Conservation (phyloP, 2,888 invertebrate species). For the Syrista parreyssii region DNA sequence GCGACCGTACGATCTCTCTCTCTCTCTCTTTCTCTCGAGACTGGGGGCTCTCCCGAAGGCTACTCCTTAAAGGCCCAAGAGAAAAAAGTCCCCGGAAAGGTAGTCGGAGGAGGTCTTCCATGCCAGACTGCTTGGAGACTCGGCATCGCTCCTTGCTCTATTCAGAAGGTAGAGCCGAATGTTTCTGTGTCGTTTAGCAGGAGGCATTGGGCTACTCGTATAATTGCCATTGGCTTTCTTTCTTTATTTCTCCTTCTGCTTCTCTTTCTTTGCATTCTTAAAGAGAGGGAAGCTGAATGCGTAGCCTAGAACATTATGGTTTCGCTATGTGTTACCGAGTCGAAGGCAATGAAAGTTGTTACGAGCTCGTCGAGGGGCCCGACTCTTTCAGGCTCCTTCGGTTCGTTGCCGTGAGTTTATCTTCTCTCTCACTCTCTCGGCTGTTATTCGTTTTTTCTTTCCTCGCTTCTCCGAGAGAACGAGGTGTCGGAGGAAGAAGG, state of each 20-base stretch:
- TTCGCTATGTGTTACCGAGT: conserved; percentile 18
- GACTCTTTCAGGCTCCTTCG: neutral
- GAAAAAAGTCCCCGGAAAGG: conserved; percentile 3
- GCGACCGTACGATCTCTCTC: conserved; percentile 5
- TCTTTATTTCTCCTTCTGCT: conserved; percentile 1
- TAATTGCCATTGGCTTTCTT: conserved; percentile 8
- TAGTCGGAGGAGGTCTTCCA: conserved; percentile 8
- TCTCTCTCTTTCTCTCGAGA: conserved; percentile 16
- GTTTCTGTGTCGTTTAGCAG: neutral
- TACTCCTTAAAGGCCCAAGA: conserved; percentile 11
- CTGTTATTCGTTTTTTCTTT: conserved; percentile 20
- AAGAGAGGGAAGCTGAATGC: neutral
- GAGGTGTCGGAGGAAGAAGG: conserved; percentile 49
- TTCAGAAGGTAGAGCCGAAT: neutral
- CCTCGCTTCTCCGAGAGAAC: conserved; percentile 35
- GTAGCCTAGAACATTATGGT: conserved; percentile 11
- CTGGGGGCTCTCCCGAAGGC: conserved; percentile 29
- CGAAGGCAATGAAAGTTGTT: conserved; percentile 33
- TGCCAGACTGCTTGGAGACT: conserved; percentile 17
- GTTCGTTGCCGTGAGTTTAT: conserved; percentile 2
- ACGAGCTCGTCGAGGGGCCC: conserved; percentile 19
- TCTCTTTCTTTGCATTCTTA: conserved; percentile 10
- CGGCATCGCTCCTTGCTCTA: neutral
- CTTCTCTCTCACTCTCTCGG: conserved; percentile 28
- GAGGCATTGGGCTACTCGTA: neutral